A percentile compares a stretch with the other conserved stretches of the same genome.
Evolutionary conservation across 2,888 invertebrate genomes (phyloP).

Genomic region (Hipparchia semele): DNA sequence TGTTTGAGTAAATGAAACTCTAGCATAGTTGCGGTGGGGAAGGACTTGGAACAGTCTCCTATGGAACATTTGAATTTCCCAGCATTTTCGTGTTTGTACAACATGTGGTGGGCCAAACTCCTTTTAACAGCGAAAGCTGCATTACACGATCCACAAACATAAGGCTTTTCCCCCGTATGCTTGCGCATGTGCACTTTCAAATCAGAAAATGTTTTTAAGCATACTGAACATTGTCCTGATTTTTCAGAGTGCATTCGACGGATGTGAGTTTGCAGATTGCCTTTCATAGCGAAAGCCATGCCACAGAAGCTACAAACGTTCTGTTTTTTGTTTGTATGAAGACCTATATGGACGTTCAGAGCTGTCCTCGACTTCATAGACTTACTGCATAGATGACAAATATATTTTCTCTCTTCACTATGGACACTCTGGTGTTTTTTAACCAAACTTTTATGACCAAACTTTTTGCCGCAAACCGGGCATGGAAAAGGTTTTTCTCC

Average conservation of each 20-base stretch:
- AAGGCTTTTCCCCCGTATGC: conserved; percentile 82
- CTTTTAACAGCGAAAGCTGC: conserved; percentile 63
- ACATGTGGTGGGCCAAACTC: conserved; percentile 68
- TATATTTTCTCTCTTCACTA: conserved; percentile 77
- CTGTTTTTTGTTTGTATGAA: conserved; percentile 70
- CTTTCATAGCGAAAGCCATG: conserved; percentile 78
- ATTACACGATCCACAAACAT: conserved; percentile 64
- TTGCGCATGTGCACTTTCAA: conserved; percentile 81
- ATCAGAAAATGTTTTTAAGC: conserved; percentile 80
- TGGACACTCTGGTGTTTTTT: conserved; percentile 69
- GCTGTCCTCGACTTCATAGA: conserved; percentile 77
- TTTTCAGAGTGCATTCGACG: conserved; percentile 81
- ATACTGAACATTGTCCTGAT: conserved; percentile 79
- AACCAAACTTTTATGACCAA: conserved; percentile 62
- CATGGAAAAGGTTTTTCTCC: conserved; percentile 73
- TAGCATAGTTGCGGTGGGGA: conserved; percentile 71
- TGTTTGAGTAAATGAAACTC: conserved; percentile 75
- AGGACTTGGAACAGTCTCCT: conserved; percentile 67
- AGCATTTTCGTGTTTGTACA: conserved; percentile 71
- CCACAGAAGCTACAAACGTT: conserved; percentile 73
- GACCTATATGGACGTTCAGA: conserved; percentile 73
- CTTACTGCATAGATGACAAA: conserved; percentile 80
- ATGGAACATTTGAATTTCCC: conserved; percentile 71
- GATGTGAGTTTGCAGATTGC: conserved; percentile 80
- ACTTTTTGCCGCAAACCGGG: conserved; percentile 63